Evolutionary conservation across 2,888 invertebrate genomes (phyloP).

Genomic region (Blastobasis adustella): DNA sequence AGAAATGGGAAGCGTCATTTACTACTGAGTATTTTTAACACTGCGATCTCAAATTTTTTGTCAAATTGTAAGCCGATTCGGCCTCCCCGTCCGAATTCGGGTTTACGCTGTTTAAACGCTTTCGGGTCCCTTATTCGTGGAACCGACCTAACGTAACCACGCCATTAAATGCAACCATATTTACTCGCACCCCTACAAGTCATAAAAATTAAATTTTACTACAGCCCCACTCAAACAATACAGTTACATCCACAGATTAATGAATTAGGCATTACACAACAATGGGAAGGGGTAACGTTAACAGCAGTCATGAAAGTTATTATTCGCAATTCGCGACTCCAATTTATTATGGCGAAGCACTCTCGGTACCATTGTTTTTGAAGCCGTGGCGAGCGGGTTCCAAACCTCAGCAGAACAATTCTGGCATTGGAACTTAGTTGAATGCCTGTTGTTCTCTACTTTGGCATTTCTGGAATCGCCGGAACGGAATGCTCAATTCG

Average conservation of each 20-base stretch:
- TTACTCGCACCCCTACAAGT: no score
- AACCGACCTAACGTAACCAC: no score
- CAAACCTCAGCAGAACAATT: conserved; percentile 7
- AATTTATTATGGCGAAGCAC: conserved; percentile 41
- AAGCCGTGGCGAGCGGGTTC: conserved; percentile 15
- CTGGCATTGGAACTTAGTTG: conserved; percentile 1
- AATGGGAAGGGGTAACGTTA: conserved; percentile 25
- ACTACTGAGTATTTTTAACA: no score
- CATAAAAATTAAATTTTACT: no score
- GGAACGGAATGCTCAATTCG: neutral
- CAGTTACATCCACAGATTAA: conserved; percentile 19
- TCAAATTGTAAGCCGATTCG: no score
- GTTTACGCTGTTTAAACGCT: no score
- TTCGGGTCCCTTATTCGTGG: no score
- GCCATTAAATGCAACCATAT: no score
- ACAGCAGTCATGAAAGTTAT: conserved; percentile 37
- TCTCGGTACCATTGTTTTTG: conserved; percentile 30
- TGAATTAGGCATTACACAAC: conserved; percentile 27
- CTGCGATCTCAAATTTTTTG: no score
- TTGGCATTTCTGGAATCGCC: neutral
- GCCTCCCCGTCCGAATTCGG: no score
- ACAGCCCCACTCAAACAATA: no score
- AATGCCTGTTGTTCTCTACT: neutral
- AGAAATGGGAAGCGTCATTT: no score
- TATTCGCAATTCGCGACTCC: conserved; percentile 24